Base-by-base conservation (phyloP, 2,113 vertebrate genomes). In the Microtus oregoni region DNA sequence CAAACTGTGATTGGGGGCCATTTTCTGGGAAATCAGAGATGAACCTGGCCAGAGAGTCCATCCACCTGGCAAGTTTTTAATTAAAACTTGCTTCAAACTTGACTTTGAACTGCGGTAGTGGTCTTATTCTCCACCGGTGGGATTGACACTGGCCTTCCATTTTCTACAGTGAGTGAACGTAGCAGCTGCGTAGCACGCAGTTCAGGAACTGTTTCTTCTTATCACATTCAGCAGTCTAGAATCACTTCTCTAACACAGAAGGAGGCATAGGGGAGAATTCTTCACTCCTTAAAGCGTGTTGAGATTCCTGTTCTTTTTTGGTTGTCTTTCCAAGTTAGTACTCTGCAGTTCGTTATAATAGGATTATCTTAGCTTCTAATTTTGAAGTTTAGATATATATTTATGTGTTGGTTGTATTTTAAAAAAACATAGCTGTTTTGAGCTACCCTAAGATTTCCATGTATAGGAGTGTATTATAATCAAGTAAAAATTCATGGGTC, bases 261-360 rank as follows among this genome's bases (percentile, higher is more conserved):
- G 30, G 52, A 70, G 41, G 17, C 10, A 47, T 47, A 63, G 14
- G 61, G 19, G 50, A n/a, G 38, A 44, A 75, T 81, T 20, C 35
- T 38, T 73, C 89, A 41, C 41, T 90, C 78, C 89, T 70, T 52
- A 73, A 83, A 78, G 63, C 78, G 52, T 91, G n/a, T 68, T 82
- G 63, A 41, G 89, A 61, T 95, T 65, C 68, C n/a, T n/a, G 30
- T 91, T 89, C 91, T 76, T 94, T 96, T 88, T 76, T 55, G 32
- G 94, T 89, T 95, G 61, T 87, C 63, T 90, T 96, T 95, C 78
- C 55, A 94, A 89, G 32, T 52, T 89, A 70, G 72, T 78, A 78
- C 35, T 47, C 81, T 92, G 13, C 13, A 41, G 65, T 72, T 92
- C 72, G 73, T 78, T 83, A 83, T 4, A 75, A 89, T 63, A 92